Evolutionary conservation across 2,113 vertebrate species (phyloP).

Genomic region (Antigone vipio): DNA sequence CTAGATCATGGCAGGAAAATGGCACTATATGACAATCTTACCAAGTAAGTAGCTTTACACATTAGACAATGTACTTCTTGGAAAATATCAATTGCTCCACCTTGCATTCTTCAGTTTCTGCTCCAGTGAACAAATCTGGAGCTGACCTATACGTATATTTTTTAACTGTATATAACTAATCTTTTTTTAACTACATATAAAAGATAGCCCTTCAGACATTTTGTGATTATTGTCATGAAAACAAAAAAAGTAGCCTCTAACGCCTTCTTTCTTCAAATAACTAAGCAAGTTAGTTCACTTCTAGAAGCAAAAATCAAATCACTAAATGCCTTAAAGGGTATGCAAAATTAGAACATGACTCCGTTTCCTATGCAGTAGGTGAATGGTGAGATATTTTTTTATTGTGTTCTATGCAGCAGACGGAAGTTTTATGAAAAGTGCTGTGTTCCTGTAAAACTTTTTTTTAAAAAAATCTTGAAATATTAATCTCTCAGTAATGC

Average conservation of each 20-base stretch:
- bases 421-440: neutral
- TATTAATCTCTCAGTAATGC: neutral
- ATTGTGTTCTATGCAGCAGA: neutral
- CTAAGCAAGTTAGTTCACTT: neutral
- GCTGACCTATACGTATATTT: fast-evolving
- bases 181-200: too few relatives aligned
- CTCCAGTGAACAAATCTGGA: neutral
- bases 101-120: neutral
- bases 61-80: neutral
- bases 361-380: fast-evolving
- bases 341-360: neutral
- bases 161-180: neutral
- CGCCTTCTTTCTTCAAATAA: neutral
- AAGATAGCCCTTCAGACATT: too few relatives aligned
- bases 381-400: neutral
- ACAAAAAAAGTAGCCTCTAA: neutral
- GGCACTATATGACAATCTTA: neutral
- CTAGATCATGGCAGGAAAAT: neutral
- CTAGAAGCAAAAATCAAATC: neutral
- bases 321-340: fast-evolving
- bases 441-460: neutral
- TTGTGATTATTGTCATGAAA: neutral
- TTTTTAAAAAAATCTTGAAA: neutral
- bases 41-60: neutral
- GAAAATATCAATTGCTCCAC: neutral